These are phyloP conservation scores for Ornithorhynchus anatinus DNA, from an alignment of 2,113 vertebrate genomes.

Conservation along the genomic window DNA sequence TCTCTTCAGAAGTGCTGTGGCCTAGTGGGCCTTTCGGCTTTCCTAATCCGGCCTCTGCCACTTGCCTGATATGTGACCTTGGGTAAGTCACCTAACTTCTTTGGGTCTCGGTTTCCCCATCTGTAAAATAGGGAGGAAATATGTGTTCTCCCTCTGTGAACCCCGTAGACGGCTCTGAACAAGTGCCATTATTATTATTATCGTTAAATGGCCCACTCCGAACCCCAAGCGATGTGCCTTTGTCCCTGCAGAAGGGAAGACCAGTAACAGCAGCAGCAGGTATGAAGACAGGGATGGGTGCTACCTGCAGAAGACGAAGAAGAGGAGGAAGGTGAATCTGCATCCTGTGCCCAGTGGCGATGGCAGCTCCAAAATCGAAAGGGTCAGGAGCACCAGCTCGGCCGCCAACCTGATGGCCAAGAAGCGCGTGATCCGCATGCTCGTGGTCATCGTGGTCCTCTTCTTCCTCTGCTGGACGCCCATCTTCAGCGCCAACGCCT, in stretches of 20 bases:
- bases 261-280: constrained; percentile 73
- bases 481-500: constrained; percentile 91
- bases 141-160: too few relatives aligned
- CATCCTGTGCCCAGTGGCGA: constrained; percentile 51
- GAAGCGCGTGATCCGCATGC: constrained; percentile 96
- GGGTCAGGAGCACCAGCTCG: constrained; percentile 82
- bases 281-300: constrained; percentile 85
- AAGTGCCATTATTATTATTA: too few relatives aligned
- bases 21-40: too few relatives aligned
- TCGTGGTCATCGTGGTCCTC: constrained; percentile 92
- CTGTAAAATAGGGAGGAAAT: too few relatives aligned
- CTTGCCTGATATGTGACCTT: too few relatives aligned
- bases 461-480: constrained; percentile 98
- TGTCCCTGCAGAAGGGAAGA: constrained; percentile 76
- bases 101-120: too few relatives aligned
- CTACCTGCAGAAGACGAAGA: constrained; percentile 80
- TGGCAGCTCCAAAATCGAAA: constrained; percentile 54
- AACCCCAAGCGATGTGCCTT: background rate
- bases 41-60: too few relatives aligned
- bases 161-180: too few relatives aligned
- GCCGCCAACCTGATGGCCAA: constrained; percentile 90
- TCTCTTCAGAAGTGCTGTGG: too few relatives aligned
- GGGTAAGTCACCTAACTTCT: too few relatives aligned
- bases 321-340: constrained; percentile 67
- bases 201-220: background rate